These are phyloP conservation scores for Pheosia tremula DNA, from an alignment of 2,888 invertebrate genomes.

Conservation along the genomic window DNA sequence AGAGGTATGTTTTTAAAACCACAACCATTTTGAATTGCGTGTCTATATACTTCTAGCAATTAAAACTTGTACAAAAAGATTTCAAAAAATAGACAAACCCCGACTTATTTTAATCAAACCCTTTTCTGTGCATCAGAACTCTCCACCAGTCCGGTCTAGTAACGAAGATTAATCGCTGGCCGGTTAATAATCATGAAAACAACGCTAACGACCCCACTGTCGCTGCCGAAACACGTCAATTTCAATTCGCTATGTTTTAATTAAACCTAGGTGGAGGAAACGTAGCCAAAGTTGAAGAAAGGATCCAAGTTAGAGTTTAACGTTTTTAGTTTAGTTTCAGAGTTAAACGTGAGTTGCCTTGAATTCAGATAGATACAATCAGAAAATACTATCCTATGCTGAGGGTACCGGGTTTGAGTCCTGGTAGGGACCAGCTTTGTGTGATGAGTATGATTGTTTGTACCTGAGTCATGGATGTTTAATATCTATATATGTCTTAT, in stretches of 20 bases:
- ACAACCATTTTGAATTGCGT: too few species aligned
- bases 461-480: too few species aligned
- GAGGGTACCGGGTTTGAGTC: too few species aligned
- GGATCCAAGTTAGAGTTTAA: background rate
- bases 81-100: background rate
- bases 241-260: conserved; percentile 68
- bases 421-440: too few species aligned
- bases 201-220: conserved; percentile 39
- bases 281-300: conserved; percentile 1
- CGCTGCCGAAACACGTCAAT: conserved; percentile 55
- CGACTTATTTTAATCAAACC: background rate
- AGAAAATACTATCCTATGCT: background rate
- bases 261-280: conserved; percentile 42
- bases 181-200: conserved; percentile 73
- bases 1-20: too few species aligned
- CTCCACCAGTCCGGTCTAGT: conserved; percentile 14
- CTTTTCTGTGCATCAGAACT: background rate
- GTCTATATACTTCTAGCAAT: too few species aligned
- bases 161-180: conserved; percentile 65
- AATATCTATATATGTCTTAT: too few species aligned
- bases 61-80: too few species aligned
- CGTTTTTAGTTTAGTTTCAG: background rate
- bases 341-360: background rate
- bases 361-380: background rate
- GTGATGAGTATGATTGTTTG: too few species aligned